Percentiles rank a stretch among this genome's conserved stretches.
These are phyloP conservation scores for Theonella swinhoei DNA, from an alignment of 37 sponge, comb jelly and placozoan genomes.

Conservation along the genomic window DNA sequence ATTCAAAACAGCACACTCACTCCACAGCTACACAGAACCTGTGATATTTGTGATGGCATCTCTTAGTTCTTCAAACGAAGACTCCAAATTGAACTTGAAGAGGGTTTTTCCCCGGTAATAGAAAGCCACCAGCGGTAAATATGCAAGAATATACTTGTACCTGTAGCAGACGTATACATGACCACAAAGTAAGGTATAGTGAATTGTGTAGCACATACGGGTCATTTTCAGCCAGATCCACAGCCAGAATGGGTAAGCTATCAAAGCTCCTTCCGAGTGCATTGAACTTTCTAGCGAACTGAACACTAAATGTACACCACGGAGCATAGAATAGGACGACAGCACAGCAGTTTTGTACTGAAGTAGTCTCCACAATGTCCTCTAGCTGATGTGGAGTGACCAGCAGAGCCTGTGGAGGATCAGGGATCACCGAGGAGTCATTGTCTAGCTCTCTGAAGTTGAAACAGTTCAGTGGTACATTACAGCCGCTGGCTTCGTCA, in stretches of 20 bases:
- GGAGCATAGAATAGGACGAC: constrained; percentile 80
- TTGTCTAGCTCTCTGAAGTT: constrained; percentile 16
- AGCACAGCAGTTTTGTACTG: constrained; percentile 46
- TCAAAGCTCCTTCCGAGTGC: constrained; percentile 59
- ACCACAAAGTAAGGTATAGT: background rate
- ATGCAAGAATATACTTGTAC: constrained; percentile 68
- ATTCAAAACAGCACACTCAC: background rate
- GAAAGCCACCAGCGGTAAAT: constrained; percentile 64
- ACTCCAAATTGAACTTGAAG: constrained; percentile 36
- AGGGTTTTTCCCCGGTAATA: constrained; percentile 59
- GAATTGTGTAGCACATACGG: constrained; percentile 43
- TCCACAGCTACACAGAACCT: constrained; percentile 22
- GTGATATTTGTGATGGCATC: constrained; percentile 48
- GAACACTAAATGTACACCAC: constrained; percentile 62
- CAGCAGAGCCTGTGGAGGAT: constrained; percentile 14
- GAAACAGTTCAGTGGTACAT: constrained; percentile 34
- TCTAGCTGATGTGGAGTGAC: constrained; percentile 49
- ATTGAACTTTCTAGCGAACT: constrained; percentile 63
- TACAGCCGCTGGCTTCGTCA: constrained; percentile 25
- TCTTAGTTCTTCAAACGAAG: constrained; percentile 27
- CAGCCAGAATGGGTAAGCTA: constrained; percentile 59
- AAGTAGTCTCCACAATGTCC: constrained; percentile 32
- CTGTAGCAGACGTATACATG: constrained; percentile 21
- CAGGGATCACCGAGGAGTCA: background rate
- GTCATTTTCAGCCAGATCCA: constrained; percentile 53